phyloP scores from a whole-genome alignment of 2,797 vertebrate species.

The Simalia tracyae region DNA sequence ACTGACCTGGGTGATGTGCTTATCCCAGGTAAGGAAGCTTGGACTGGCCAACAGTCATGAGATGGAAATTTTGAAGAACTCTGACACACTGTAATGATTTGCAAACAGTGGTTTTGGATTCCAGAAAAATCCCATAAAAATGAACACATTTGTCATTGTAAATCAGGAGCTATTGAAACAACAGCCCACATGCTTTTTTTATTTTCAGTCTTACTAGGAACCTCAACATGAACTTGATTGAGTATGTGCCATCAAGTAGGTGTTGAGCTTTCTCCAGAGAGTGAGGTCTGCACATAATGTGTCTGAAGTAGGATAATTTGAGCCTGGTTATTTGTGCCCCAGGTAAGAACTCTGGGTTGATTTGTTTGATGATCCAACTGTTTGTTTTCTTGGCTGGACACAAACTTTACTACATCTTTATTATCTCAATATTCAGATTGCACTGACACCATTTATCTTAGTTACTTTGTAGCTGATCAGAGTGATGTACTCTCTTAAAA shows the following conservation, averaged over 20 bases:
- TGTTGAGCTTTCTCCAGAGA: neutral
- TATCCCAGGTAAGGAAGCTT: too few relatives aligned
- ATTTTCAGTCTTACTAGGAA: too few relatives aligned
- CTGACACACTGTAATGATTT: neutral
- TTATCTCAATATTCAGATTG: neutral
- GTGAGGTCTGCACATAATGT: neutral
- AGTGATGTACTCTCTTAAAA: neutral
- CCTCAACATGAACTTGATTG: too few relatives aligned
- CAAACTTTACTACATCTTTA: neutral
- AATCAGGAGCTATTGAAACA: neutral
- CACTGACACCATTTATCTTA: neutral
- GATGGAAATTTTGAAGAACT: neutral
- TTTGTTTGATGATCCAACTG: neutral
- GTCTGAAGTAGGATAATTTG: too few relatives aligned
- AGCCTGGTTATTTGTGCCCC: too few relatives aligned
- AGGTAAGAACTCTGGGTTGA: neutral
- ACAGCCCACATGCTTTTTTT: neutral
- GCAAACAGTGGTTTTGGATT: neutral
- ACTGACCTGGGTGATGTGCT: too few relatives aligned
- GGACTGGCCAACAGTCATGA: too few relatives aligned
- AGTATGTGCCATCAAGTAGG: neutral
- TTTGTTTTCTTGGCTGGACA: neutral
- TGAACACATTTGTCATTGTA: neutral
- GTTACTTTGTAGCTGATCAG: neutral
- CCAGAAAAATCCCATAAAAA: neutral